Evolutionary conservation across 2,797 vertebrate genomes (phyloP), one percentile per base, ranked within the genome.

Genomic region (Danio aesculapii): DNA sequence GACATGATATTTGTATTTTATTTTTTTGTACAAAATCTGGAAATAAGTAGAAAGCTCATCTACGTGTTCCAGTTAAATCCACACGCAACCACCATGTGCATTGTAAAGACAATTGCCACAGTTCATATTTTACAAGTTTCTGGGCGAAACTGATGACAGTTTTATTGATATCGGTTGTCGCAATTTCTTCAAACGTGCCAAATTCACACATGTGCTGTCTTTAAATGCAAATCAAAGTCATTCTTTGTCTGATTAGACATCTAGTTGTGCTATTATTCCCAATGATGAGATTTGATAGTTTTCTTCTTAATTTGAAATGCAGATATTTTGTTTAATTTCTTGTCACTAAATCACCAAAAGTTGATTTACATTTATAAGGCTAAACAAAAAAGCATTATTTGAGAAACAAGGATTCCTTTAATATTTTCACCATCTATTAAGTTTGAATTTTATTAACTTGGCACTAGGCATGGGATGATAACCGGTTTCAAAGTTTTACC

Each of bases 91-190:
- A 50, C 55, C 46, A 62, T 12, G 58, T 50, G 46, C n/a, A n/a
- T 41, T 50, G 72, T 62, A 75, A 75, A 62, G 72, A 50, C 46
- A 59, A 21, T 59, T 47, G 17, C 43, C 41, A 47, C 43, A 74
- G 44, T 58, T 59, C 8, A 39, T 39, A 74, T 49, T 74, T 74
- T 39, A 61, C 57, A 61, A 41, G 2, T 58, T 58, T 72, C 11
- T 70, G 14, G 52, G 67, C 50, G 66, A 53, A 53, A 53, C 14
- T 12, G 21, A 72, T 43, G 49, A 69, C 1, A 16, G 3, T 68
- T 68, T 30, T 68, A 8, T n/a, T 69, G 47, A 52, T 69, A 69
- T 9, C 12, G 12, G 55, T 70, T 6, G 0, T 12, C 6, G 6
- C 30, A 43, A 12, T 55, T 70, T 70, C 6, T n/a, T 17, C 0